Evolutionary conservation across 2,888 invertebrate species (phyloP).

Genomic region (Rhagonycha lutea): DNA sequence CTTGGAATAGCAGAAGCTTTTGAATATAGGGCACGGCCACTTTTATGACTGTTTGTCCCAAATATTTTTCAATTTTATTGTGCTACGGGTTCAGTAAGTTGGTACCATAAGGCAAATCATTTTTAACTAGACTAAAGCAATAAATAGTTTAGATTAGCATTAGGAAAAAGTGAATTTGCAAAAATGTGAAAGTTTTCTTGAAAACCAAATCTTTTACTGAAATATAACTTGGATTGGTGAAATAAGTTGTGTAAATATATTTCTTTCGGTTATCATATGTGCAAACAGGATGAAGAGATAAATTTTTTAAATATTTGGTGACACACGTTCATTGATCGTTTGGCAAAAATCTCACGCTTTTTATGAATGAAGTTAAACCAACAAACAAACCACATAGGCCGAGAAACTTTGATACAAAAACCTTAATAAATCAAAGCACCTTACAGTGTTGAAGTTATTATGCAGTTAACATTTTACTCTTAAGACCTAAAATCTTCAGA

Average conservation of each 20-base stretch:
- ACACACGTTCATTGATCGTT: background rate
- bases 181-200: background rate
- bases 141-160: background rate
- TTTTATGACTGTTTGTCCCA: conserved; percentile 16
- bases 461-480: conserved; percentile 27
- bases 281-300: background rate
- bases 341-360: conserved; percentile 18
- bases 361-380: conserved; percentile 21
- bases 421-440: conserved; percentile 31
- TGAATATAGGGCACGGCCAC: conserved; percentile 17
- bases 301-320: background rate
- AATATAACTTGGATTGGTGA: background rate
- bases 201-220: background rate
- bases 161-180: background rate
- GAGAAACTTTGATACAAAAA: conserved; percentile 29
- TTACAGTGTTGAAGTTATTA: conserved; percentile 33
- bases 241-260: background rate
- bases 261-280: background rate
- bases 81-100: background rate
- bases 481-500: conserved; percentile 12
- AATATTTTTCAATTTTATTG: background rate
- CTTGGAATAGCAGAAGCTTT: conserved; percentile 5
- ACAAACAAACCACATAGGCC: conserved; percentile 32
- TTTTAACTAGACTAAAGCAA: background rate
- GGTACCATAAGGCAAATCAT: background rate